A percentile compares a stretch with the other conserved stretches of the same genome.
Conservation (phyloP, 2,888 invertebrate genomes). For the Tachina fera region DNA sequence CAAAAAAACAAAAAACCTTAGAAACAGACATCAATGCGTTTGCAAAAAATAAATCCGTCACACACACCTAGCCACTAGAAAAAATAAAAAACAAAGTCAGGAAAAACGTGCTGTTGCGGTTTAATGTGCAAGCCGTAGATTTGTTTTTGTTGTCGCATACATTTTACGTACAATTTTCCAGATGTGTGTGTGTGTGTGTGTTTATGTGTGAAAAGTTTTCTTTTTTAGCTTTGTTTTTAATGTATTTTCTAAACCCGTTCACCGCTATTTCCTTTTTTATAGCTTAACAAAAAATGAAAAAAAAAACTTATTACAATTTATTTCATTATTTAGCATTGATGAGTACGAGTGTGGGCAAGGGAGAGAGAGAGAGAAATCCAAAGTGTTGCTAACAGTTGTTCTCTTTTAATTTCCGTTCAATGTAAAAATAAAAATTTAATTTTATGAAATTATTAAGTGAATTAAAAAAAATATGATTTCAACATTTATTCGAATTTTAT, state of each 20-base stretch:
- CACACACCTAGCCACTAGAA: slow-evolving; percentile 12
- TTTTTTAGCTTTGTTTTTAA: slow-evolving; percentile 50
- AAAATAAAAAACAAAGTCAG: slow-evolving; percentile 55
- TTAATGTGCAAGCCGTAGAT: slow-evolving; percentile 61
- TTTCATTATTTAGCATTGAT: slow-evolving; percentile 49
- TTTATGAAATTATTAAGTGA: slow-evolving; percentile 42
- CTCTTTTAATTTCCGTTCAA: slow-evolving; percentile 67
- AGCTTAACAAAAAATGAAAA: slow-evolving; percentile 33
- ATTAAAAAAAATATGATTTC: slow-evolving; percentile 18
- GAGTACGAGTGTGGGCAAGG: slow-evolving; percentile 33
- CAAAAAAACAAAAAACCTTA: slow-evolving; percentile 50
- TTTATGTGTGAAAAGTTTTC: slow-evolving; percentile 51
- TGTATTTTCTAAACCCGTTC: slow-evolving; percentile 67
- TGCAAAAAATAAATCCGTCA: slow-evolving; percentile 52
- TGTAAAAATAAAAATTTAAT: slow-evolving; percentile 51
- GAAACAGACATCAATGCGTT: slow-evolving; percentile 66
- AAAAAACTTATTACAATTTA: slow-evolving; percentile 51
- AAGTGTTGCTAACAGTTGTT: slow-evolving; percentile 45
- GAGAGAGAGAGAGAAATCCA: slow-evolving; percentile 13
- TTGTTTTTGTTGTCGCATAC: slow-evolving; percentile 43
- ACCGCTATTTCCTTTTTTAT: slow-evolving; percentile 70
- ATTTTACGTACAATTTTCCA: slow-evolving; percentile 57
- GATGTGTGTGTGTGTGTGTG: slow-evolving; percentile 24
- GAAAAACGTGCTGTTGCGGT: slow-evolving; percentile 72
- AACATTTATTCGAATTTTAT: slow-evolving; percentile 51